Evolutionary conservation across 2,888 invertebrate species (phyloP), one percentile per base, ranked within the genome.

Genomic region (Ochropleura plecta): DNA sequence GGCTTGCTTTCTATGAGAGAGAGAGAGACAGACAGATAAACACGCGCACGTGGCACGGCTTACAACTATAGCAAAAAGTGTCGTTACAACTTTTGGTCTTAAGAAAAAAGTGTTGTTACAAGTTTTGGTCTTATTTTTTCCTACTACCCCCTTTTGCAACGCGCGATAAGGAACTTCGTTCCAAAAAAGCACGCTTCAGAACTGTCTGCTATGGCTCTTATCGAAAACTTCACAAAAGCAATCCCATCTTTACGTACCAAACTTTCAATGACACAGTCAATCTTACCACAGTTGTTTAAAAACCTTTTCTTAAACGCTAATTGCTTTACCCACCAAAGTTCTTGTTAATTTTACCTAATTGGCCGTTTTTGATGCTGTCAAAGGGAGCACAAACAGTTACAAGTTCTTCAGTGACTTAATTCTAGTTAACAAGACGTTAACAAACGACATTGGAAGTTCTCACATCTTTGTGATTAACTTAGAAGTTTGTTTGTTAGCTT

Each of bases 391-490:
- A 83, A 76, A 74, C 60, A 77, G 79, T 66, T 66, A 73, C 20
- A 76, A 80, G 70, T 76, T 70, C 72, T 64, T 68, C 60, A 70
- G 20, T 81, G 66, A 87, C 81, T 81, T 83, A 81, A 85, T 76
- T 79, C 77, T 74, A 67, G 81, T 83, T 83, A 83, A 85, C 87
- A 85, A 85, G 81, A 81, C 79, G 75, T 84, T 84, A 82, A 82
- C 87, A 80, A 78, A 86, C 75, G 66, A 86, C 78, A 77, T 82
- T 79, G 40, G 67, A 63, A 86, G 80, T 81, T 81, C 72, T 57
- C 63, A 73, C 77, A 53, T 80, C 70, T 75, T 60, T 42, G 16
- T 86, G 85, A 86, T 86, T 73, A 77, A 81, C 66, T 83, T 74
- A 57, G 64, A 62, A 87, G 53, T 84, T 86, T 76, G 85, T 82